Percentiles rank a stretch among this genome's conserved stretches.
These are phyloP conservation scores for Psittacula echo DNA, from an alignment of 2,797 vertebrate species.

Conservation along the genomic window DNA sequence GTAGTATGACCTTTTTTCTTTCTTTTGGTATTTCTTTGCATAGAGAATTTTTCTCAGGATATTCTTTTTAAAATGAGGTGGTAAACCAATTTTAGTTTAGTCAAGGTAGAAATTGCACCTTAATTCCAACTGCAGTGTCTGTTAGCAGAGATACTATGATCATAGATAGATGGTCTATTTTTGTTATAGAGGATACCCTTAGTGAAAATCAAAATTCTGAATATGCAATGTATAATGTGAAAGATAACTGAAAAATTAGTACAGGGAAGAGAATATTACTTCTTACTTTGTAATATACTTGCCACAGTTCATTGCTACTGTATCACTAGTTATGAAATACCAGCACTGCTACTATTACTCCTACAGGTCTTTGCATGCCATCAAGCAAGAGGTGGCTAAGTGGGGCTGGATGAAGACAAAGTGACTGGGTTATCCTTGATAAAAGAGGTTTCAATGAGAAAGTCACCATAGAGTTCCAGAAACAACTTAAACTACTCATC, in stretches of 20 bases:
- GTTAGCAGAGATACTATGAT: not conserved
- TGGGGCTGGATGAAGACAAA: not conserved
- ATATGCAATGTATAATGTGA: not conserved
- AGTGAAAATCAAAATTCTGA: not conserved
- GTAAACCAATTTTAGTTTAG: not conserved
- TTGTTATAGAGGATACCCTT: not conserved
- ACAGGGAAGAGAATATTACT: not conserved
- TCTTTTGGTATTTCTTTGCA: not conserved
- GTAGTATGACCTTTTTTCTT: not conserved
- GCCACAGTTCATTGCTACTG: not conserved
- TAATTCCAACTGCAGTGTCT: not conserved
- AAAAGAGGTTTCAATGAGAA: not conserved
- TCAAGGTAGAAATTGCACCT: not conserved
- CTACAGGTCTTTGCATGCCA: not conserved
- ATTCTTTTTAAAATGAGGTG: not conserved
- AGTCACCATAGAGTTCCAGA: not conserved
- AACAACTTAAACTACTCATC: not conserved
- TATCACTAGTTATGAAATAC: not conserved
- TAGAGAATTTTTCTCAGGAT: not conserved
- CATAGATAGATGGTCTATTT: not conserved
- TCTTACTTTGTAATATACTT: not conserved
- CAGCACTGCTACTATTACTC: not conserved
- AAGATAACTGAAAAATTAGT: not conserved
- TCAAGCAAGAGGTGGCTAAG: conserved; percentile 16
- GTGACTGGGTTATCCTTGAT: not conserved